Evolutionary conservation across 2,113 vertebrate genomes (phyloP).

Genomic region (Callaeas wilsoni): DNA sequence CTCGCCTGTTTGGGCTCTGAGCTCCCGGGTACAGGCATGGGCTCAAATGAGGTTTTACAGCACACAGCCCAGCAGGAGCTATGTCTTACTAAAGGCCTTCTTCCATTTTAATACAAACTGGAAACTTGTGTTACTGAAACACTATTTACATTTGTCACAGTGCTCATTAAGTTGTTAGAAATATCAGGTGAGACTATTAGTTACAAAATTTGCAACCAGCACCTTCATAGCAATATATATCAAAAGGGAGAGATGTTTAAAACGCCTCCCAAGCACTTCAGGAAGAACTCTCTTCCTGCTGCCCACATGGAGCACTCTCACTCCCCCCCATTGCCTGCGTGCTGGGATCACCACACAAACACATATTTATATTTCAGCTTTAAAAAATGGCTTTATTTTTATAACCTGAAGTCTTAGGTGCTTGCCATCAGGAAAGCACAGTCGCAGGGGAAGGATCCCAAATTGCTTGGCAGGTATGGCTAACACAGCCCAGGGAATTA

Average conservation of each 20-base stretch:
- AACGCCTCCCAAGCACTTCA: background rate
- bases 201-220: background rate
- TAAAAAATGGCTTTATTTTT: background rate
- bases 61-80: background rate
- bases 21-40: background rate
- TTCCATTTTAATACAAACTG: background rate
- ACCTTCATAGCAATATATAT: background rate
- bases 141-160: background rate
- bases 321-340: rapidly evolving
- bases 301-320: rapidly evolving
- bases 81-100: background rate
- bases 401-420: background rate
- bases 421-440: background rate
- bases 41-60: background rate
- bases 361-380: background rate
- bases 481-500: slow-evolving; percentile 16
- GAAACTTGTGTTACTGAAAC: background rate
- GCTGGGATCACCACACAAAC: background rate
- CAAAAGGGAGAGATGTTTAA: background rate
- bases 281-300: background rate
- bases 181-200: background rate
- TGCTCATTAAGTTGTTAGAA: background rate
- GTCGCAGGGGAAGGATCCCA: background rate
- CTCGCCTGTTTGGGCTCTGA: background rate
- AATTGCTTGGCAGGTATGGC: background rate